Evolutionary conservation across 2,888 invertebrate species (phyloP), one percentile per base, ranked within the genome.

Genomic region (Tachina grossa): DNA sequence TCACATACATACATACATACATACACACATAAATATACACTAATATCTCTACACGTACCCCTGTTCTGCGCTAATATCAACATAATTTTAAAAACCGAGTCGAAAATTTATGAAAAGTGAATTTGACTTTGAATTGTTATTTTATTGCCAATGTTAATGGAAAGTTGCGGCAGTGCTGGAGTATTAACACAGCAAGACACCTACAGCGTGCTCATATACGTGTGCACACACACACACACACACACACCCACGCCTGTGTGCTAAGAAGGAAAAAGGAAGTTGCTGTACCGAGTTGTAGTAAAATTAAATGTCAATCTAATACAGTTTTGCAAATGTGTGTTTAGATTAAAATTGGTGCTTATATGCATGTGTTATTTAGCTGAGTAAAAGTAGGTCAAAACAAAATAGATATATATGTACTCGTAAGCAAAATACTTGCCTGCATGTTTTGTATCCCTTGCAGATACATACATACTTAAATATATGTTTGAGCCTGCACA

Each of bases 291-390:
- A 1, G 79, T 13, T 39, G 75, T 4, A 65, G 74, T 75, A 43
- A 79, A 79, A 51, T 84, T 84, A 75, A 84, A 84, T 80, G 80
- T 80, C 84, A 84, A 80, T 80, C 75, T 65, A 80, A 77, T 72
- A 59, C 57, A 61, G 68, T 68, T 51, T 75, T 68, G 75, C 11
- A 75, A 47, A 68, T n/a, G 45, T 69, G 57, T 47, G 55, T 41
- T 80, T 65, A 13, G 72, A 55, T 65, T 65, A 41, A 16, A 59
- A 19, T 45, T 77, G 65, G 19, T 59, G 72, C 65, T 74, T 61
- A 45, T 63, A 66, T 51, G 55, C 19, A 63, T 49, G 79, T 71
- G 79, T 71, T 84, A 41, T 72, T 72, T 63, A 9, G 16, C 31
- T 55, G 65, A 31, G 76, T 31, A 72, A 80, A 84, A 84, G 71